These are phyloP conservation scores for Pluvianellus socialis DNA, from an alignment of 2,113 vertebrate genomes.

Conservation along the genomic window DNA sequence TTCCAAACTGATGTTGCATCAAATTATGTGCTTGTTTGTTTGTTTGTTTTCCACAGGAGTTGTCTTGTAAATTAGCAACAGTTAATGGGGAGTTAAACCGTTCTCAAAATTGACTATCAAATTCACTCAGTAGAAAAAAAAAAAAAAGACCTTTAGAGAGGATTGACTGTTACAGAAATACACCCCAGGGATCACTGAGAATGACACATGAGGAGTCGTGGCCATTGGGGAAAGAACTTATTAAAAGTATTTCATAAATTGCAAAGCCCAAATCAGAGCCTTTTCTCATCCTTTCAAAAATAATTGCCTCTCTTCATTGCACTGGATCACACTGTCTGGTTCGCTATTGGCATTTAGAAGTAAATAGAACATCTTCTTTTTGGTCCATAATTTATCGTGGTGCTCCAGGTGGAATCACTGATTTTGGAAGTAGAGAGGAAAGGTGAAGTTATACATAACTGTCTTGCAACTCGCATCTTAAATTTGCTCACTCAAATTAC, in stretches of 20 bases:
- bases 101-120: constrained; percentile 61
- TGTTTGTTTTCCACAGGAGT: constrained; percentile 39
- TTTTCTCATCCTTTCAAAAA: constrained; percentile 17
- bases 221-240: neutral
- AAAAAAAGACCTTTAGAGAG: constrained; percentile 43
- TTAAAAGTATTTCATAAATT: constrained; percentile 61
- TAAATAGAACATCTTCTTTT: neutral
- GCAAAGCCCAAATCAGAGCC: neutral
- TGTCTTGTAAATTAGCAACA: constrained; percentile 63
- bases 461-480: neutral
- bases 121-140: constrained; percentile 15
- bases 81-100: constrained; percentile 63
- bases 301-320: constrained; percentile 10
- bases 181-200: neutral
- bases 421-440: neutral
- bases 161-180: constrained; percentile 60
- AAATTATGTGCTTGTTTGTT: constrained; percentile 46
- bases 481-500: neutral
- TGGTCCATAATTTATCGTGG: neutral
- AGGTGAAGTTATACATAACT: neutral
- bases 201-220: neutral
- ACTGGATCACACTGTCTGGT: neutral
- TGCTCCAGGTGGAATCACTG: neutral
- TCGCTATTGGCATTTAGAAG: constrained; percentile 36
- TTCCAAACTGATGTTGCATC: constrained; percentile 53